Conservation (phyloP, 2,797 vertebrate genomes). For the Coendou prehensilis region DNA sequence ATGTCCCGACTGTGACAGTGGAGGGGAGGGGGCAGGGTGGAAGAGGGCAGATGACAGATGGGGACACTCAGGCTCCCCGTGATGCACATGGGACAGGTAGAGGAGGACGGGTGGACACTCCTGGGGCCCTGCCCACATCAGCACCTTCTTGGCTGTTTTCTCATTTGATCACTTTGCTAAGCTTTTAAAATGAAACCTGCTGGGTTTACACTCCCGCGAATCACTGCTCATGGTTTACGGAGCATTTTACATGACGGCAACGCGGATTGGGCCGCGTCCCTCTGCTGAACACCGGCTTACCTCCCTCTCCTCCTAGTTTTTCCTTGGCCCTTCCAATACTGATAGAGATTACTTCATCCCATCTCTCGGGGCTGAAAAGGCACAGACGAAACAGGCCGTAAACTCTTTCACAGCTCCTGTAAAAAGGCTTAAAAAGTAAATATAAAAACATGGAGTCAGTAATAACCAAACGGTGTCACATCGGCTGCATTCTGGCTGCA, state of each 20-base stretch:
- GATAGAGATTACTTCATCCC: neutral
- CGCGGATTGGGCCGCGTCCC: accelerated
- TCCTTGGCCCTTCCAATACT: neutral
- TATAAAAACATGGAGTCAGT: no score
- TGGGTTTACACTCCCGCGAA: accelerated
- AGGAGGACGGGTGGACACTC: neutral
- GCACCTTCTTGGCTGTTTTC: accelerated
- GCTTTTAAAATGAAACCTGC: neutral
- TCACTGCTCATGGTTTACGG: accelerated
- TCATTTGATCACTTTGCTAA: neutral
- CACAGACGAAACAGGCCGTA: neutral
- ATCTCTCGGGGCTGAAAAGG: neutral
- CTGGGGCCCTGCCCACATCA: no score
- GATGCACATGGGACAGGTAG: neutral
- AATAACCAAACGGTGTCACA: neutral
- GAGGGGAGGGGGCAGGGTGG: neutral
- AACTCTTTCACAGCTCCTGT: neutral
- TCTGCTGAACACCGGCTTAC: accelerated
- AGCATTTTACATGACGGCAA: neutral
- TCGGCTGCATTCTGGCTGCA: no score
- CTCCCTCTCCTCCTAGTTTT: neutral
- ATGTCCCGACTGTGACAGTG: neutral
- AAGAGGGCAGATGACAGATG: accelerated
- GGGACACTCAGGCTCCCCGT: accelerated
- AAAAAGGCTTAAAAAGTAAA: neutral